phyloP scores from a whole-genome alignment of 2,113 vertebrate genomes.

The Sitta europaea region DNA sequence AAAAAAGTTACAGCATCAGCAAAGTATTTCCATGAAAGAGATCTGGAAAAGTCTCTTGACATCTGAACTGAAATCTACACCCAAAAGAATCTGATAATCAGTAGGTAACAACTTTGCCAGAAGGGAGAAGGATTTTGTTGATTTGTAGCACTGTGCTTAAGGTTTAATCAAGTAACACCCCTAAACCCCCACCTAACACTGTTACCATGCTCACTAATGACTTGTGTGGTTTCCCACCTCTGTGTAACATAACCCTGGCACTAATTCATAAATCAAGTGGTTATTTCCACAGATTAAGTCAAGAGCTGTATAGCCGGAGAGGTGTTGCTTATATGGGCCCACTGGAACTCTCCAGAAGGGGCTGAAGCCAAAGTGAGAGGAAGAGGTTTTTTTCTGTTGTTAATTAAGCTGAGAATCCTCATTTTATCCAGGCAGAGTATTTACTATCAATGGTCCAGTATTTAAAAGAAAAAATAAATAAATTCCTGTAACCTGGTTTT shows the following conservation, averaged over 20 bases:
- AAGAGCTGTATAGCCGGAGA: neutral
- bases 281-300: neutral
- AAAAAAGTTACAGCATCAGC: neutral
- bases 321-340: neutral
- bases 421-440: neutral
- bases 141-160: neutral
- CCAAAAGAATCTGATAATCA: neutral
- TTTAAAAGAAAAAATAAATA: neutral
- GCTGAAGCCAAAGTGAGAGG: neutral
- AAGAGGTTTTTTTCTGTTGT: neutral
- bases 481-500: neutral
- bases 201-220: neutral
- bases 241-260: neutral
- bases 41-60: neutral
- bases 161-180: neutral
- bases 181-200: neutral
- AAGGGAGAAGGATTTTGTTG: neutral
- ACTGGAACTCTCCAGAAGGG: neutral
- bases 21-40: neutral
- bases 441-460: neutral
- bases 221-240: neutral
- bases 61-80: neutral
- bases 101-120: neutral
- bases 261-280: rapidly evolving
- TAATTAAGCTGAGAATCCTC: neutral